Evolutionary conservation across 2,113 vertebrate genomes (phyloP).

Genomic region (Spizaetus ornatus): DNA sequence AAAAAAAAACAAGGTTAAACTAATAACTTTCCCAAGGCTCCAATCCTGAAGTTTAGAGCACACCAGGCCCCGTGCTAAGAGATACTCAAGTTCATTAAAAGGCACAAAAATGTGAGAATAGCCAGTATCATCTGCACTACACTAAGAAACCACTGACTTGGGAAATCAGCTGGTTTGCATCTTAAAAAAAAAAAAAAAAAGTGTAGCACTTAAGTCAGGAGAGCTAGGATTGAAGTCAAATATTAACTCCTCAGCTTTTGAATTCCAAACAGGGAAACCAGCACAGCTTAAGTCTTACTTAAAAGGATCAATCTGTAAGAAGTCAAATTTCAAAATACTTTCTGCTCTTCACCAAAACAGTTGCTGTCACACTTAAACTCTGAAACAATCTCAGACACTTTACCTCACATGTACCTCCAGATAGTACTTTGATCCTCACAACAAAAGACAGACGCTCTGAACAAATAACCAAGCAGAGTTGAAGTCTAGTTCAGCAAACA

Average conservation of each 20-base stretch:
- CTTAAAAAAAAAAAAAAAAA: background rate
- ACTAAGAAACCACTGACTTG: background rate
- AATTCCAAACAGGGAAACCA: background rate
- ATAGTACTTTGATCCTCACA: background rate
- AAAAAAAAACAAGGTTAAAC: background rate
- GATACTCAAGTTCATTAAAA: background rate
- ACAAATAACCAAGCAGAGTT: background rate
- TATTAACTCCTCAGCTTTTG: background rate
- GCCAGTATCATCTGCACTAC: background rate
- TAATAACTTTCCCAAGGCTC: background rate
- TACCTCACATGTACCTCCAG: background rate
- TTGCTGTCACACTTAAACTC: background rate
- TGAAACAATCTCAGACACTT: background rate
- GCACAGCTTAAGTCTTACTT: background rate
- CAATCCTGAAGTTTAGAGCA: background rate
- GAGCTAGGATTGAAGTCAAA: background rate
- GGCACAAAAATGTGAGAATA: background rate
- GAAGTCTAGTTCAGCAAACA: background rate
- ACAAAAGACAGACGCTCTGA: background rate
- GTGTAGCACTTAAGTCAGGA: background rate
- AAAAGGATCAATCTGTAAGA: background rate
- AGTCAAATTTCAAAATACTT: background rate
- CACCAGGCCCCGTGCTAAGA: background rate
- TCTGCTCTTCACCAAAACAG: background rate
- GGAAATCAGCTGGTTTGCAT: background rate